Percentiles rank a stretch among this genome's conserved stretches.
phyloP scores from a whole-genome alignment of 2,888 invertebrate species.

The Pristionchus japonicus region DNA sequence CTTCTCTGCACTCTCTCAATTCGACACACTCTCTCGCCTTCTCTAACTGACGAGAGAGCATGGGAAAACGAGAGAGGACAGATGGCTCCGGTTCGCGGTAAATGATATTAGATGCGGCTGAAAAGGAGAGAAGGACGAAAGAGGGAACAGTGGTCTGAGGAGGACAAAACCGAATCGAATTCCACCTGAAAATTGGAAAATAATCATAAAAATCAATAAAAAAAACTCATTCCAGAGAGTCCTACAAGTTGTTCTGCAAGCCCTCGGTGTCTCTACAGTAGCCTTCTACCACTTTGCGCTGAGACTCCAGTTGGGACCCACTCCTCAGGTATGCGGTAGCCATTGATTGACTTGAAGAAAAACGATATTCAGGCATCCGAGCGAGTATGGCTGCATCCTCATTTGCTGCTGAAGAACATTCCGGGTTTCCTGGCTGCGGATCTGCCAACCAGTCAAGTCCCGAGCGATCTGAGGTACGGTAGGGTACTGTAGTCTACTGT shows the following conservation, averaged over 20 bases:
- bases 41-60: conserved; percentile 21
- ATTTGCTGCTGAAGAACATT: conserved; percentile 58
- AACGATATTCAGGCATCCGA: conserved; percentile 53
- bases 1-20: conserved; percentile 11
- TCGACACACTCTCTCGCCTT: conserved; percentile 11
- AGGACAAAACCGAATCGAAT: background rate
- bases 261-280: conserved; percentile 67
- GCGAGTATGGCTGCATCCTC: conserved; percentile 69
- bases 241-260: conserved; percentile 67
- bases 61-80: background rate
- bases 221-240: conserved; percentile 63
- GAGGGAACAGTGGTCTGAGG: background rate
- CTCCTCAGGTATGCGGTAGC: conserved; percentile 42
- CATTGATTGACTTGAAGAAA: background rate
- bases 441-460: conserved; percentile 35
- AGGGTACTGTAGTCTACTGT: background rate
- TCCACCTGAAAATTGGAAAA: background rate
- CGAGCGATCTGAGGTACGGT: conserved; percentile 42
- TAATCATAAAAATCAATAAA: background rate
- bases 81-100: background rate
- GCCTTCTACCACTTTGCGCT: conserved; percentile 69
- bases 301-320: conserved; percentile 61
- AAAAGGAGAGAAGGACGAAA: background rate
- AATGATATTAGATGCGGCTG: conserved; percentile 36
- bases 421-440: conserved; percentile 24